A percentile compares a stretch with the other conserved stretches of the same genome.
These are phyloP conservation scores for Aldabrachelys gigantea DNA, from an alignment of 2,113 vertebrate species.

Conservation along the genomic window DNA sequence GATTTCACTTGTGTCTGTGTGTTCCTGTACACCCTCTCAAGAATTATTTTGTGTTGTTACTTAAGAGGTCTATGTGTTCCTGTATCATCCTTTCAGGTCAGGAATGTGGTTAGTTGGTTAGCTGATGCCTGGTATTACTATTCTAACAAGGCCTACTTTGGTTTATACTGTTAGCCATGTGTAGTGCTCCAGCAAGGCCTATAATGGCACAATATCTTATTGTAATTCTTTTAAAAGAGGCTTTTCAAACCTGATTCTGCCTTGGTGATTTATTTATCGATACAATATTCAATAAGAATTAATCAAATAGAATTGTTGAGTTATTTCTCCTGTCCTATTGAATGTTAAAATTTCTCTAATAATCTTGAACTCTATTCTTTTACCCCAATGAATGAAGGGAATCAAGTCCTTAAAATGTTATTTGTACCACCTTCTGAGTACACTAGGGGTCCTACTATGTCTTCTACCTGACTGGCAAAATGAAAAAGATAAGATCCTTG, in stretches of 20 bases:
- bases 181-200: background rate
- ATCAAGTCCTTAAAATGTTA: background rate
- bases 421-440: background rate
- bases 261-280: background rate
- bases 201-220: background rate
- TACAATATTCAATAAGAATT: background rate
- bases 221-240: background rate
- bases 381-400: background rate
- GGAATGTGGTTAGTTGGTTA: background rate
- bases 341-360: background rate
- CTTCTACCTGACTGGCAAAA: background rate
- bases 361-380: background rate
- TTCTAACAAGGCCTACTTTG: background rate
- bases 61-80: background rate
- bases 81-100: background rate
- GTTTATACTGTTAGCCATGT: background rate
- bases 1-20: background rate
- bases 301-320: background rate
- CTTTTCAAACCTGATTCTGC: background rate
- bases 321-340: background rate
- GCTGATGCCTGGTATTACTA: background rate
- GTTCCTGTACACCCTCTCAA: background rate
- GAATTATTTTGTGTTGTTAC: background rate
- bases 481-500: background rate
- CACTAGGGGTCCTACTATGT: background rate